Conservation (phyloP, 2,888 invertebrate genomes). For the Agrochola lota region DNA sequence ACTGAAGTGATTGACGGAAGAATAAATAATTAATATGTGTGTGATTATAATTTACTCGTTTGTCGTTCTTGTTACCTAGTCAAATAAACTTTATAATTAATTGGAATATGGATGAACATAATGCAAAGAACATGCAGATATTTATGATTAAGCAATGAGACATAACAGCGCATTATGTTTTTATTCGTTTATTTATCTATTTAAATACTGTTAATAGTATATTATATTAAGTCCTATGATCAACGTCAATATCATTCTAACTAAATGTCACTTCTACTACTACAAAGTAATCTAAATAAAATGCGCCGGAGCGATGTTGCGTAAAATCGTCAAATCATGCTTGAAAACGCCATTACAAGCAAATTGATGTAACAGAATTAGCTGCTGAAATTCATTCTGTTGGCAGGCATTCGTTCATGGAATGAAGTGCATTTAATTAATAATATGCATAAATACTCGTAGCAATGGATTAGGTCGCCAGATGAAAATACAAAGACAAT, state of each 20-base stretch:
- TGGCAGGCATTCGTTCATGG: slow-evolving; percentile 7
- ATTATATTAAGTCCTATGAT: neutral
- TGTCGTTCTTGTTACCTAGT: neutral
- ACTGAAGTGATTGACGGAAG: neutral
- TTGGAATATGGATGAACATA: neutral
- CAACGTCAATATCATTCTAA: slow-evolving; percentile 13
- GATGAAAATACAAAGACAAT: neutral
- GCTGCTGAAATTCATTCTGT: slow-evolving; percentile 6
- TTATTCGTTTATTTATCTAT: neutral
- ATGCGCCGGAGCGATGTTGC: slow-evolving; percentile 36
- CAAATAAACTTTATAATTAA: slow-evolving; percentile 9
- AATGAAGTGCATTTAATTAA: slow-evolving; percentile 1
- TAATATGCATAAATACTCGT: neutral
- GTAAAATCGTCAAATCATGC: slow-evolving; percentile 63
- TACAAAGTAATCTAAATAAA: slow-evolving; percentile 20
- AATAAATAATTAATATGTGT: slow-evolving; percentile 2
- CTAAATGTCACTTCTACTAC: slow-evolving; percentile 27
- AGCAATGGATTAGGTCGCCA: neutral
- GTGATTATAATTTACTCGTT: slow-evolving; percentile 1
- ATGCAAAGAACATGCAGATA: neutral
- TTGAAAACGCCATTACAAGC: slow-evolving; percentile 52
- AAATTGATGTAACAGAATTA: slow-evolving; percentile 57
- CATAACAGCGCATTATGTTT: neutral
- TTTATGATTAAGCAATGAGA: neutral
- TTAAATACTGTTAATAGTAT: neutral